Base-by-base conservation (phyloP, 2,888 invertebrate species). In the Andrena marginata region DNA sequence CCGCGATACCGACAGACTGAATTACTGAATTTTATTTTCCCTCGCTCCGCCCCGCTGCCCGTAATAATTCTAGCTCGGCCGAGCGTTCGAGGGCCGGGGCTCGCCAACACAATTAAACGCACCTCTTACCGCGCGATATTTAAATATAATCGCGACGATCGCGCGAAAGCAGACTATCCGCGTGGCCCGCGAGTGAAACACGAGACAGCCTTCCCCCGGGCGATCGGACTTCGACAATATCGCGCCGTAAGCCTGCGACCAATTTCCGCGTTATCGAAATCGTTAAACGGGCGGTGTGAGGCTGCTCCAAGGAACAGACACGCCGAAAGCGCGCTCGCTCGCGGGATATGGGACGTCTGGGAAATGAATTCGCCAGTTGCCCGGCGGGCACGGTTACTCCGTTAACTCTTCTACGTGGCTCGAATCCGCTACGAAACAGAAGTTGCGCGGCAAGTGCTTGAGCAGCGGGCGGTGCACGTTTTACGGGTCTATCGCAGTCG, bases 391-490 rank as follows among this genome's bases (percentile, higher is more conserved):
- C 23, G 63, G 69, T 20, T 59, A 35, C 54, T 73, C 77, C 75
- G 82, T 82, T 83, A 83, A 80, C 68, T 49, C 69, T 59, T 69
- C 77, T 84, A 84, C 84, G 80, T 85, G 84, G 71, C 63, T 73
- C 69, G 84, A 80, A 84, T 84, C 13, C 73, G 10, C 31, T 54
- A 20, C 13, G 75, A 49, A 62, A 63, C 71, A 54, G 72, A 68
- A 68, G 72, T 54, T 56, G 71, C 71, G 20, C 48, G 10, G 73
- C 71, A 71, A 69, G 67, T 79, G 84, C 35, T 49, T 42, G 54
- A 31, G 20, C 42, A 31, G 49, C 26, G 59, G 13, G 69, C 49
- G 16, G 33, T 62, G 33, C 69, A 82, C 69, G 62, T 73, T 82
- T 73, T 69, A 73, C 16, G 69, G 33, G 54, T 82, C 33, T 77